These are phyloP conservation scores for Proales similis DNA, from an alignment of 1,140 invertebrate genomes.

Conservation along the genomic window DNA sequence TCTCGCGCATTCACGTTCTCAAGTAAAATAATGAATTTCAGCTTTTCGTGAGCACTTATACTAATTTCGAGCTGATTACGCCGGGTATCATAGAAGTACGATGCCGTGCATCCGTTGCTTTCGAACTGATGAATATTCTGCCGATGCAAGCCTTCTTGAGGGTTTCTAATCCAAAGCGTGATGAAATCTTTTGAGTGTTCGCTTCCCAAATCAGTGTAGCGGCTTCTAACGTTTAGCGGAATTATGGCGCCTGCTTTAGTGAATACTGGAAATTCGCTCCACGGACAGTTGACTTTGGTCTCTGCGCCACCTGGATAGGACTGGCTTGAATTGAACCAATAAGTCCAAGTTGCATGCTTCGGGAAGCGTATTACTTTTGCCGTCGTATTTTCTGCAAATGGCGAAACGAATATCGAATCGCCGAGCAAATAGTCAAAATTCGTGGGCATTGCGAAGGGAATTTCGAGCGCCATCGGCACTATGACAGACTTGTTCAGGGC, in stretches of 20 bases:
- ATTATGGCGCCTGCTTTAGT: conserved; percentile 5
- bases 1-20: no score
- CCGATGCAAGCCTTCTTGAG: neutral
- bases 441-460: conserved; percentile 4
- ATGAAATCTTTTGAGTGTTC: conserved; percentile 17
- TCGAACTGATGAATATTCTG: conserved; percentile 6
- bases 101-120: conserved; percentile 5
- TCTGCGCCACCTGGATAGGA: neutral
- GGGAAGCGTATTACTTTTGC: neutral
- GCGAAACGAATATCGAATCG: neutral
- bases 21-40: conserved; percentile 17
- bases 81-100: neutral
- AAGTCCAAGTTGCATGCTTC: conserved; percentile 1
- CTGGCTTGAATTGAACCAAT: conserved; percentile 8
- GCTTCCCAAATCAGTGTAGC: neutral
- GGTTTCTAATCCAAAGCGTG: neutral
- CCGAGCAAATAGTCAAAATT: conserved; percentile 25
- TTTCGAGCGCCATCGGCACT: conserved; percentile 2
- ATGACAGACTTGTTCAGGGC: conserved; percentile 17
- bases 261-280: conserved; percentile 10
- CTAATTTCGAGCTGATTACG: conserved; percentile 11
- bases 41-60: conserved; percentile 20
- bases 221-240: conserved; percentile 2
- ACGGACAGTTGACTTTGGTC: neutral
- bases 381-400: conserved; percentile 2